Conservation (phyloP, 2,797 vertebrate species). For the Poliocrania exsul region DNA sequence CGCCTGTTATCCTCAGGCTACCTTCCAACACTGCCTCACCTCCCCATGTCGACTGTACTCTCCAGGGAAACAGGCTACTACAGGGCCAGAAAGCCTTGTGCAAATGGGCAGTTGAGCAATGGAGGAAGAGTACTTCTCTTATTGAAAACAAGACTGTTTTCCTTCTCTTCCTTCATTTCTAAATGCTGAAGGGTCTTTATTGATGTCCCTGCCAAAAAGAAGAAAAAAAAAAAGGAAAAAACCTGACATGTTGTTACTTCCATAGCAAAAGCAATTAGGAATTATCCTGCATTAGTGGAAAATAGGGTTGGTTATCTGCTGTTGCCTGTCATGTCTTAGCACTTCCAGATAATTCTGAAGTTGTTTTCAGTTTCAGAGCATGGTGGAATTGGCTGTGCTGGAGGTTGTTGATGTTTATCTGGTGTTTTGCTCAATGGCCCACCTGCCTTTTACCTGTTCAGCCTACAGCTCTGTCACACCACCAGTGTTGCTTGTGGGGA, state of each 20-base stretch:
- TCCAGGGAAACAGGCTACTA: slow-evolving; percentile 40
- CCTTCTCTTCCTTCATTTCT: background rate
- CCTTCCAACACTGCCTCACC: slow-evolving; percentile 61
- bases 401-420: background rate
- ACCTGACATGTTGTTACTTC: background rate
- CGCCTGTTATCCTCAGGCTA: slow-evolving; percentile 76
- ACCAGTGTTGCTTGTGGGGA: background rate
- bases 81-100: slow-evolving; percentile 48
- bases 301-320: background rate
- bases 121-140: slow-evolving; percentile 23
- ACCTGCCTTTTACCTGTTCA: background rate
- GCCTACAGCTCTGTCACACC: background rate
- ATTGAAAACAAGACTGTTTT: slow-evolving; percentile 50
- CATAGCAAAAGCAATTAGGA: background rate
- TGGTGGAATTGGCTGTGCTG: background rate
- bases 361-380: background rate
- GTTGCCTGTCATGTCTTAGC: background rate
- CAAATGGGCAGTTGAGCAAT: slow-evolving; percentile 49
- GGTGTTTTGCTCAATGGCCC: background rate
- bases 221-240: background rate
- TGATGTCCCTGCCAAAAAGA: background rate
- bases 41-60: slow-evolving; percentile 35
- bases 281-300: background rate
- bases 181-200: background rate
- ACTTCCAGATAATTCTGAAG: background rate